Base-by-base conservation (phyloP, 2,888 invertebrate genomes). In the Drosophila greeni region DNA sequence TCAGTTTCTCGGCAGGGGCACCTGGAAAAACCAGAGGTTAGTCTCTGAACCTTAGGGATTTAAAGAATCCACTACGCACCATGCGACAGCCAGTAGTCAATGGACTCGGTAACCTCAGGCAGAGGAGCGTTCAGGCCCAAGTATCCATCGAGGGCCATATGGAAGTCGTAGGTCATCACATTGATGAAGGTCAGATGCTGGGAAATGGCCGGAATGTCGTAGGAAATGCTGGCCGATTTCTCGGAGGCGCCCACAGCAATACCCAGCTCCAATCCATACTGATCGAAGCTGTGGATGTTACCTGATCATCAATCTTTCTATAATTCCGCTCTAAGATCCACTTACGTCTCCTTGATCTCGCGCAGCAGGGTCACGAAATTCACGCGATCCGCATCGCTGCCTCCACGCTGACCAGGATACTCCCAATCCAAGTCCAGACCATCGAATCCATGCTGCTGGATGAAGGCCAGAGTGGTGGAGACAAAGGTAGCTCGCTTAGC, bases 341-440 rank as follows among this genome's bases (percentile, higher is more conserved):
- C 83, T 70, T 59, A 85, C 82, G 72, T 76, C 69, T 69, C 34
- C 36, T 75, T 84, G n/a, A 82, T 79, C 53, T 85, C 84, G 2
- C 74, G 70, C 20, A 85, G 34, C 7, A 83, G 72, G 0, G 76
- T 76, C 1, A 82, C 81, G 1, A 95, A 96, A 85, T 94, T 94
- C 51, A 91, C 93, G 75, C 95, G 95, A 79, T 95, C 94, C 0
- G 91, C 92, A 89, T 64, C 7, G 5, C 14, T 34, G 5, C 85
- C 85, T 12, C 75, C 85, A n/a, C 86, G 81, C 34, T 78, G 79
- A 1, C 92, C 94, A 0, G 97, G 97, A 87, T 96, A 97, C 85
- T 97, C 96, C 97, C 97, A 97, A 86, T 97, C 97, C 29, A 97
- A 90, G 87, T 97, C 96, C 36, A 97, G 89, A 3, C 97, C 97